Evolutionary conservation across 1,140 invertebrate genomes (phyloP), one percentile per base, ranked within the genome.

Genomic region (Bombus sibiricus): DNA sequence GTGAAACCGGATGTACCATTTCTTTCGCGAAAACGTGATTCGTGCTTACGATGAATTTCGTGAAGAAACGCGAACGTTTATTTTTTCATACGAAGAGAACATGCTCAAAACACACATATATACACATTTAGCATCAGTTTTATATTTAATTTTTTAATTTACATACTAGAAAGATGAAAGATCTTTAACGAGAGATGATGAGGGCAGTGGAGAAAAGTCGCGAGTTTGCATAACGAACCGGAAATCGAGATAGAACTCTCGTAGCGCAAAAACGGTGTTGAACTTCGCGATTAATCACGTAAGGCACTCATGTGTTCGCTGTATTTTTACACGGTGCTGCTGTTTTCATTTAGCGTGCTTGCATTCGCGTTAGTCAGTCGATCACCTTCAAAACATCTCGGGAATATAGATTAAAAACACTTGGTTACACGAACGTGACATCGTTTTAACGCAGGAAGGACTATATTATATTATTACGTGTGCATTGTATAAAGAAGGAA

Each of bases 101-200:
- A 85, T 88, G 83, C 73, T 90, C 86, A 78, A 86, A 90, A 64
- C 37, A 64, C 47, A 66, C 75, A 77, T 83, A 64, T n/a, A 64
- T 75, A 66, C 75, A 77, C 43, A 39, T 77, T 83, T 83, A 79
- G 74, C 53, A 80, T 76, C 76, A 87, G 34, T 90, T 90, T 90
- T 90, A 57, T 90, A 90, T 90, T 90, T 90, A 77, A 90, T 83
- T 90, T 83, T 68, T 90, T 88, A 81, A 76, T 68, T 78, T 68
- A 83, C 59, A 37, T 68, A 68, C 39, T 83, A 89, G 25, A 78
- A 78, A 15, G 25, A 32, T 25, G 73, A 15, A 15, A n/a, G 72
- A 83, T 62, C 28, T 28, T 64, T 32, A 73, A n/a, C 1, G 41
- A 13, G n/a, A 34, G 32, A 59, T 37, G 5, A 59, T 47, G 39